Evolutionary conservation across 2,113 vertebrate genomes (phyloP), one percentile per base, ranked within the genome.

Genomic region (Butorides virescens): DNA sequence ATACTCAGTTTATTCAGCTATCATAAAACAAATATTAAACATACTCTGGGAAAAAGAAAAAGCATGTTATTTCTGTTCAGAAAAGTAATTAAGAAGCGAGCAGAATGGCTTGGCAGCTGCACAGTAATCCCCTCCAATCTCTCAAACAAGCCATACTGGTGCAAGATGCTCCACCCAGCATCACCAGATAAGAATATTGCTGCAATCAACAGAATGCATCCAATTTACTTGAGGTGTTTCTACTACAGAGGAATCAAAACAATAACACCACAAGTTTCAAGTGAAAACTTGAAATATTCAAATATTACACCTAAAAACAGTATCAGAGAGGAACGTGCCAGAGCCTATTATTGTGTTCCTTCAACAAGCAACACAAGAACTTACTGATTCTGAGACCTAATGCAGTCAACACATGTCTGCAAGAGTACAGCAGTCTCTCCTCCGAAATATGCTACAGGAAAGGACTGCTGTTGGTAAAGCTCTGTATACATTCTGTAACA

Each of bases 21-120:
- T 72, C 84, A 73, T 92, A 97, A 95, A 95, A 94, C 84, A 96
- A 97, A 97, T 95, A 97, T 97, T 95, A 97, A 92, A 44, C 49
- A 47, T 55, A 90, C 73, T 88, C 74, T 87, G 91, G 91, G 80
- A 96, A 89, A 94, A 94, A 74, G 82, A 78, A 82, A 86, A 91
- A 46, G 88, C 68, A 90, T 83, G 71, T 56, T 87, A 91, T 92
- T 96, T 94, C 68, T 75, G 56, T 39, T 85, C 73, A 89, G 94
- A 91, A 95, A 95, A 96, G 89, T 94, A 95, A 97, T 95, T 97
- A 95, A 93, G 93, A 91, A 94, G 46, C 79, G 76, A 95, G 76
- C 49, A 87, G 84, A 93, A 91, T 53, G 44, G 34, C 70, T 91
- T 95, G 80, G 96, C 95, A 97, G 84, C 89, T 93, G 80, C 66